Evolutionary conservation across 1,140 invertebrate species (phyloP), one percentile per base, ranked within the genome.

Genomic region (Bathynomus jamesi): DNA sequence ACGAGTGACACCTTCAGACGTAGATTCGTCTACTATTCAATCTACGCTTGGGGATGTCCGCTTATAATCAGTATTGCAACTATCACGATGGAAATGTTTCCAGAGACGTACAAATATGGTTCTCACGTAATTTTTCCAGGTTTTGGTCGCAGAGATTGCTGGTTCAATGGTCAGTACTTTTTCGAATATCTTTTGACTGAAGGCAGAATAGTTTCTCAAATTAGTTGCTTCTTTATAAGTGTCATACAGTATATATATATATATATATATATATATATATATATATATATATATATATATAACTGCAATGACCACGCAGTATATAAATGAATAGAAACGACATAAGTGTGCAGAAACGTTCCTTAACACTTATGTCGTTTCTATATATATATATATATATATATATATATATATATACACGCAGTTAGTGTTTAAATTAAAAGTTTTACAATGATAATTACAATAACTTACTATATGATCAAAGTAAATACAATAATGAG

Each of bases 201-300:
- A 0, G 3, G 27, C 27, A 61, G 21, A 61, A 24, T 24, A 24
- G 27, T 61, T 24, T 61, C n/a, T n/a, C n/a, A n/a, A n/a, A n/a
- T n/a, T n/a, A n/a, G n/a, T n/a, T n/a, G n/a, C n/a, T n/a, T n/a
- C n/a, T n/a, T n/a, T n/a, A n/a, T n/a, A 24, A 27, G 28, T 24
- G 28, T 27, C 24, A 17, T 27, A 27, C n/a, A 25, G 28, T 64
- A 64, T 13, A 64, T 27, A 64, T 64, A 64, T 64, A 64, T 64
- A 64, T 64, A 64, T 64, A 64, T 64, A 64, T 64, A 64, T 64
- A 64, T 64, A 64, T 64, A 64, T 64, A 64, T 64, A 4, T 64
- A 64, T 64, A 64, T 64, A 64, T 64, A 64, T 24, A 64, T 64
- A 64, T 64, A 64, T 24, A 24, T 7, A n/a, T n/a, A n/a, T n/a